Conservation (phyloP, 2,113 vertebrate species). For the Fulmarus glacialis region DNA sequence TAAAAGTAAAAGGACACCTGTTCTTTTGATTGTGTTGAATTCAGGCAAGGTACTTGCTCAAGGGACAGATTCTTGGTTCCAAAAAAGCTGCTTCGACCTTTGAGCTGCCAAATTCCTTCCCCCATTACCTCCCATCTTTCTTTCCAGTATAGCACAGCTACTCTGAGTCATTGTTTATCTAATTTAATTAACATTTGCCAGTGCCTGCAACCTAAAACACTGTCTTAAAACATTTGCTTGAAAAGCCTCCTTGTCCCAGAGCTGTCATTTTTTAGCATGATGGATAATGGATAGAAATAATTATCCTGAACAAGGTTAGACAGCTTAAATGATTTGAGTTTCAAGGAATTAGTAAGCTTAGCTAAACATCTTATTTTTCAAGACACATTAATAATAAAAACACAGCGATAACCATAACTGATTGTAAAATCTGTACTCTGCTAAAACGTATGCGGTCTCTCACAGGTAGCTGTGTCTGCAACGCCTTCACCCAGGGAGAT, state of each 20-base stretch:
- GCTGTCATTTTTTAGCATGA: constrained; percentile 80
- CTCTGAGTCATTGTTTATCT: constrained; percentile 81
- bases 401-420: neutral
- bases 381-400: constrained; percentile 58
- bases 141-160: constrained; percentile 64
- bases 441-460: neutral
- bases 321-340: constrained; percentile 79
- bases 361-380: constrained; percentile 78
- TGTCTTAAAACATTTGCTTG: constrained; percentile 82
- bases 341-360: constrained; percentile 76
- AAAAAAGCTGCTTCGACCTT: constrained; percentile 52
- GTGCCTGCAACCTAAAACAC: constrained; percentile 76
- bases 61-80: constrained; percentile 26
- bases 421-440: constrained; percentile 12
- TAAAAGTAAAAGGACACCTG: neutral
- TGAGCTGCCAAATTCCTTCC: constrained; percentile 60
- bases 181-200: constrained; percentile 82
- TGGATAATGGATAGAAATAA: constrained; percentile 83
- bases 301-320: constrained; percentile 77
- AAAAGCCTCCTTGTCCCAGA: constrained; percentile 78
- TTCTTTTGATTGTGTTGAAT: neutral
- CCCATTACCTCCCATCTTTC: constrained; percentile 40
- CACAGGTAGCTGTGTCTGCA: constrained; percentile 72
- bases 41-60: constrained; percentile 22
- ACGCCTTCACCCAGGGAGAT: constrained; percentile 72